Evolutionary conservation across 2,113 vertebrate genomes (phyloP), one percentile per base, ranked within the genome.

Genomic region (Nematolebias whitei): DNA sequence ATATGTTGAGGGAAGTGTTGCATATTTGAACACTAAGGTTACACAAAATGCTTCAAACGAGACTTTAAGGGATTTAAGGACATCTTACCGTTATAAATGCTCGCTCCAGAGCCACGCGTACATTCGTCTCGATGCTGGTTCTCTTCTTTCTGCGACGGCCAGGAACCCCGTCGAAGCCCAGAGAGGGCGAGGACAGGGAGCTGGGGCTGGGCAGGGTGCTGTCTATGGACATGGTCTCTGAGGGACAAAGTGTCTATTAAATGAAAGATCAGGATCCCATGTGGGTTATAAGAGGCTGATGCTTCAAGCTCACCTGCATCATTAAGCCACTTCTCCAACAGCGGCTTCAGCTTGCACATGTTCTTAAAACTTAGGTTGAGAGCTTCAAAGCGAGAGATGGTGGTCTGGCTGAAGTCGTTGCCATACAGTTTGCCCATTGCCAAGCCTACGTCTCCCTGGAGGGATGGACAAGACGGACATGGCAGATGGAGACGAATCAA

Each of bases 301-400:
- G 44, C 19, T 3, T 20, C 2, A 5, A 19, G 15, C 64, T 83
- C 79, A 97, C 96, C 95, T 78, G 96, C 96, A 4, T 97, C 96
- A 1, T 90, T 96, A 71, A 97, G 95, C 96, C 96, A 97, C 83
- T 96, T 97, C 89, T 97, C 95, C 82, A 97, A 87, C 76, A 97
- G 93, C 13, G 96, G 96, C 85, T 96, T 96, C 63, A 97, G 94
- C 84, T 97, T 97, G 92, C 96, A 97, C 96, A 97, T 97, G 89
- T 97, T 97, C 91, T 97, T 97, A 86, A 97, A 97, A 92, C 96
- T 97, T 85, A 97, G 89, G 77, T 97, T 97, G 72, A 97, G 95
- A 19, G 96, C 96, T 83, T 97, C 96, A 2, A 96, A 97, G 87
- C 96, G 95, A 24, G 96, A 97, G 88, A 97, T 96, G 72, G 96